phyloP scores from a whole-genome alignment of 2,888 invertebrate genomes.

The Flexamia atlantica region DNA sequence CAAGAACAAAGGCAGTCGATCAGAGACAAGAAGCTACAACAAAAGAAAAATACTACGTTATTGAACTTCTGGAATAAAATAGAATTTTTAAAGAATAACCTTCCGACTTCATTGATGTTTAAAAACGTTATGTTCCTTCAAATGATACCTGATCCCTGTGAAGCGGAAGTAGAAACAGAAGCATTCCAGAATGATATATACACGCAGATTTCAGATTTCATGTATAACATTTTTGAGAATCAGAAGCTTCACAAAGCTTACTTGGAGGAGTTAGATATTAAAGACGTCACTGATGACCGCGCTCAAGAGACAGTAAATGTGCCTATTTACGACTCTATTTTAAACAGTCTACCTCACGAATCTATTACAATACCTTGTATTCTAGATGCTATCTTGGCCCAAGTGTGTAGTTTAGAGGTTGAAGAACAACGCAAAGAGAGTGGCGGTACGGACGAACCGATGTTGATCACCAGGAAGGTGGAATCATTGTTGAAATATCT shows the following conservation, averaged over 20 bases:
- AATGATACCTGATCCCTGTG: background rate
- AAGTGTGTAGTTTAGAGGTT: conserved; percentile 38
- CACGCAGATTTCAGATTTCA: conserved; percentile 76
- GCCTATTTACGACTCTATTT: conserved; percentile 55
- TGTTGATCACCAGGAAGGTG: background rate
- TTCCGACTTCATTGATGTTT: background rate
- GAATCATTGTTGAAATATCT: background rate
- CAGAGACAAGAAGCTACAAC: background rate
- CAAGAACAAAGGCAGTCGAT: background rate
- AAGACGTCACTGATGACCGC: conserved; percentile 31
- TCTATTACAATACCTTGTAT: conserved; percentile 56
- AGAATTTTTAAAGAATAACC: conserved; percentile 69
- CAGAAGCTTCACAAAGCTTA: conserved; percentile 76
- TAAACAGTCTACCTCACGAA: conserved; percentile 59
- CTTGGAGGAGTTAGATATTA: conserved; percentile 76
- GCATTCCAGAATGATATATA: conserved; percentile 72
- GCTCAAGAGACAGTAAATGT: background rate
- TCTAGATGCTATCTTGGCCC: conserved; percentile 56
- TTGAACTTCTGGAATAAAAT: conserved; percentile 59
- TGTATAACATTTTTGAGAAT: conserved; percentile 78
- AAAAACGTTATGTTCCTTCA: conserved; percentile 44
- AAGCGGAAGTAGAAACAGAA: background rate
- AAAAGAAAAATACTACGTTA: background rate
- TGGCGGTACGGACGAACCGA: background rate
- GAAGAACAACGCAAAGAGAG: background rate